Percentiles rank a stretch among this genome's conserved stretches.
These are phyloP conservation scores for Axis porcinus DNA, from an alignment of 2,113 vertebrate genomes.

Conservation along the genomic window DNA sequence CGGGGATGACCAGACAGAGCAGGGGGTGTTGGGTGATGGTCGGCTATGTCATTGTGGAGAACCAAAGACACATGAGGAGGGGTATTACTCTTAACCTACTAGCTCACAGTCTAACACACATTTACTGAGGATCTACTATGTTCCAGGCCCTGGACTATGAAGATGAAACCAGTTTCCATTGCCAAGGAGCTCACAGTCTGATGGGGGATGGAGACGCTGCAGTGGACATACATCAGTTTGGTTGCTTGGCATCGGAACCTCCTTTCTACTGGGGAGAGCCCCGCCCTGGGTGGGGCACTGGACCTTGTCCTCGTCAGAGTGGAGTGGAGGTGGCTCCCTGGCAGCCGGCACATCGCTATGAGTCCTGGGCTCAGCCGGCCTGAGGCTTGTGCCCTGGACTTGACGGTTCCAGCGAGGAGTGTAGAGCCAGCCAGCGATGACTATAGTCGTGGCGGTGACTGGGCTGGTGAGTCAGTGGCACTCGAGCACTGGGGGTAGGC, in stretches of 20 bases:
- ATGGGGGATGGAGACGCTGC: not conserved
- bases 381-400: not conserved
- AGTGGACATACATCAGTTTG: not conserved
- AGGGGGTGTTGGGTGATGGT: not conserved
- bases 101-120: not conserved
- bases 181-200: not conserved
- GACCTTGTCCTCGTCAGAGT: not conserved
- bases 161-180: not conserved
- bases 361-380: rapidly evolving
- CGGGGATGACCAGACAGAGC: not conserved
- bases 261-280: not conserved
- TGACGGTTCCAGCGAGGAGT: not conserved
- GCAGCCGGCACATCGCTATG: not conserved
- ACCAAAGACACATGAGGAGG: too few relatives aligned
- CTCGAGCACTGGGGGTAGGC: not conserved
- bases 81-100: not conserved
- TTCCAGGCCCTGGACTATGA: not conserved
- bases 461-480: not conserved
- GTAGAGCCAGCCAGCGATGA: rapidly evolving
- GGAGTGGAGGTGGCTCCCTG: not conserved
- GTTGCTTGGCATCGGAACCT: not conserved
- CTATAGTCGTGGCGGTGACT: rapidly evolving
- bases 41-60: not conserved
- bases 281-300: not conserved
- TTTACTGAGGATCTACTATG: not conserved